Evolutionary conservation across 2,888 invertebrate genomes (phyloP).

Genomic region (Aelia acuminata): DNA sequence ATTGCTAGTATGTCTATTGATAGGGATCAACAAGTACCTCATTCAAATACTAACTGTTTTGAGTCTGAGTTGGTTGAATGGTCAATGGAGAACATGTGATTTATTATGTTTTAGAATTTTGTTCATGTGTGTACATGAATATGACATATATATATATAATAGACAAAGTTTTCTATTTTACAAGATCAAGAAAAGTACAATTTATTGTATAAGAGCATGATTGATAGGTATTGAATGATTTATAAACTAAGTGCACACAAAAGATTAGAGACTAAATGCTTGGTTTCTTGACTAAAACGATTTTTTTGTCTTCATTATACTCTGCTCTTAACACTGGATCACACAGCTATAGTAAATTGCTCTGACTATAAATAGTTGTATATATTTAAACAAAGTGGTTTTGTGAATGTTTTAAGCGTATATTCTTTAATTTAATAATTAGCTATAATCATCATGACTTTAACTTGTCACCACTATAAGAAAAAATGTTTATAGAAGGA

Average conservation of each 20-base stretch:
- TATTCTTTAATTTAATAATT: background rate
- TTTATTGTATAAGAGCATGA: background rate
- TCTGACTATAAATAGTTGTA: too few species aligned
- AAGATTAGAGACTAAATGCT: background rate
- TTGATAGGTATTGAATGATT: conserved; percentile 36
- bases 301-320: background rate
- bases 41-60: conserved; percentile 22
- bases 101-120: background rate
- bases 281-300: background rate
- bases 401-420: background rate
- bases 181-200: conserved; percentile 38
- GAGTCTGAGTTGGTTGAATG: background rate
- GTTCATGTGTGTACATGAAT: background rate
- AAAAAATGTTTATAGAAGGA: too few species aligned
- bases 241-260: background rate
- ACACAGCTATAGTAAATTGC: too few species aligned
- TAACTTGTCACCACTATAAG: too few species aligned
- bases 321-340: too few species aligned
- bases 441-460: background rate
- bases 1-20: conserved; percentile 4
- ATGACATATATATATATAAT: background rate
- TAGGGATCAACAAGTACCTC: conserved; percentile 45
- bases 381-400: background rate
- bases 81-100: conserved; percentile 15
- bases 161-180: background rate